These are phyloP conservation scores for Hydrozoanthus tunicans DNA, from an alignment of 64 coral and sea anemone genomes.

Conservation along the genomic window DNA sequence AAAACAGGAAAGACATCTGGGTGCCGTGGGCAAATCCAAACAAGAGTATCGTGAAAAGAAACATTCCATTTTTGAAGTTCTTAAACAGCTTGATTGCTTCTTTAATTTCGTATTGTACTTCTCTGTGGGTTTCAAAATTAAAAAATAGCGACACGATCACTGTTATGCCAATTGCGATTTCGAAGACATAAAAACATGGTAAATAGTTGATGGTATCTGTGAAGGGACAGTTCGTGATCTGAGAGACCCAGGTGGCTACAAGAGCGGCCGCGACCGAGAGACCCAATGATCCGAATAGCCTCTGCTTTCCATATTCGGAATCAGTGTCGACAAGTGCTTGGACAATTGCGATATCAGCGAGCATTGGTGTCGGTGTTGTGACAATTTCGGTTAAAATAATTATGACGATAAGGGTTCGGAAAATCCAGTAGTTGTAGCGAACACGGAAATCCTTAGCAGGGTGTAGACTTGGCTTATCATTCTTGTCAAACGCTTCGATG, in stretches of 20 bases:
- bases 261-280: constrained; percentile 63
- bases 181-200: constrained; percentile 85
- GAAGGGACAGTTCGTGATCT: constrained; percentile 53
- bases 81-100: constrained; percentile 77
- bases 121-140: constrained; percentile 57
- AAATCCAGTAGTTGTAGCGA: constrained; percentile 80
- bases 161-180: constrained; percentile 79
- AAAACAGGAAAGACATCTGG: constrained; percentile 84
- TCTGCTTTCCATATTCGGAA: constrained; percentile 78
- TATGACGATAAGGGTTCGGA: constrained; percentile 75
- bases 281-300: constrained; percentile 81
- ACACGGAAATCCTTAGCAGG: constrained; percentile 72
- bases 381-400: constrained; percentile 90
- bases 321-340: constrained; percentile 79
- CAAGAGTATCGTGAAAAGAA: constrained; percentile 71
- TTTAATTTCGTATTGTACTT: constrained; percentile 30
- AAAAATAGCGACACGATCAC: constrained; percentile 73
- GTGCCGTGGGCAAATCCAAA: constrained; percentile 80
- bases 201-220: constrained; percentile 88
- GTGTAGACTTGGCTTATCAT: neutral
- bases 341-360: constrained; percentile 81
- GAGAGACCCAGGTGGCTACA: constrained; percentile 72
- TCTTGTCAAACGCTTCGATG: constrained; percentile 20
- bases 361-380: constrained; percentile 85
- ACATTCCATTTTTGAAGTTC: constrained; percentile 74